Conservation (phyloP, 2,797 vertebrate genomes). For the Peromyscus aztecus region DNA sequence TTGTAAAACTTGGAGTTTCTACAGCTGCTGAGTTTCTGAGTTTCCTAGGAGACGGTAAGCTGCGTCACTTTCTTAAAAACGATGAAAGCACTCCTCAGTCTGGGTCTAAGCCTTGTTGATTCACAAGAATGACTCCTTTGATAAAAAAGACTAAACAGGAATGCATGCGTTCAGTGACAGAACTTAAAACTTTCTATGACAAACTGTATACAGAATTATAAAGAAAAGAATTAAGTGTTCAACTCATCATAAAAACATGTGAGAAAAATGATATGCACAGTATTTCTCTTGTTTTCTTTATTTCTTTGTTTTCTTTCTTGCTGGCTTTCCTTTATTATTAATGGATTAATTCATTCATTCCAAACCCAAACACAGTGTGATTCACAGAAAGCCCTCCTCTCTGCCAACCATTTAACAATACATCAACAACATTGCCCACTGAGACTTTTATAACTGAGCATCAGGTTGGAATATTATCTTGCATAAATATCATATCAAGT, state of each 20-base stretch:
- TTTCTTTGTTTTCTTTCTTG: neutral
- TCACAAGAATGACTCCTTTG: slow-evolving; percentile 84
- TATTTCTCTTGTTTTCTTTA: neutral
- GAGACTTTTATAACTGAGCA: neutral
- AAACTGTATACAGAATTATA: neutral
- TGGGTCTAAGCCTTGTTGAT: slow-evolving; percentile 77
- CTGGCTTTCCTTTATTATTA: neutral
- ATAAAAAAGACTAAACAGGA: slow-evolving; percentile 80
- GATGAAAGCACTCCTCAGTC: slow-evolving; percentile 83
- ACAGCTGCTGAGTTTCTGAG: slow-evolving; percentile 83
- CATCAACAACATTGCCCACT: neutral
- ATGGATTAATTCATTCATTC: neutral
- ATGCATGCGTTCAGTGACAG: slow-evolving; percentile 56
- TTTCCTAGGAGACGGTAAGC: slow-evolving; percentile 84
- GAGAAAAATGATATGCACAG: slow-evolving; percentile 12
- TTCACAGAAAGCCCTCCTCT: neutral
- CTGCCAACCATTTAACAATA: slow-evolving; percentile 16
- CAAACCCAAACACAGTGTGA: neutral
- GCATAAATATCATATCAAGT: neutral
- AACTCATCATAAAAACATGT: neutral
- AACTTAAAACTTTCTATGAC: slow-evolving; percentile 64
- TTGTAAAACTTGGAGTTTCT: slow-evolving; percentile 83
- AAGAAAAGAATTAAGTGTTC: neutral
- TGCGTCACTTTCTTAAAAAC: slow-evolving; percentile 81
- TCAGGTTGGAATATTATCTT: slow-evolving; percentile 1